These are phyloP conservation scores for Caiman crocodilus DNA, from an alignment of 2,797 vertebrate genomes.

Conservation along the genomic window DNA sequence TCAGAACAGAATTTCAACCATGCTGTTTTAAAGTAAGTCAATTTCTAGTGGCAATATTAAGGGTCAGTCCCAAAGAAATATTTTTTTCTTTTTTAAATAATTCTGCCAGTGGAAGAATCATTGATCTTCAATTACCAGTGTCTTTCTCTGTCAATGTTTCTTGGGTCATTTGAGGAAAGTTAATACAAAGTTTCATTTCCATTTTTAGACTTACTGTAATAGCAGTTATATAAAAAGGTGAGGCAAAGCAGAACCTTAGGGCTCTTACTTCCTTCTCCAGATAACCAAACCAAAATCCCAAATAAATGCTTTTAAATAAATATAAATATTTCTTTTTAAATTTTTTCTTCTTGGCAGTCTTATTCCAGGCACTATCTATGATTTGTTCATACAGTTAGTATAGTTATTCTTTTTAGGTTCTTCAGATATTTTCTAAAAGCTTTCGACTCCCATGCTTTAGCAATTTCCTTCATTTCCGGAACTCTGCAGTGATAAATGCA, in stretches of 20 bases:
- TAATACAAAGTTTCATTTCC: neutral
- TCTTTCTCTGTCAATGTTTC: neutral
- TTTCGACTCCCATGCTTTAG: neutral
- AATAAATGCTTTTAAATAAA: constrained; percentile 32
- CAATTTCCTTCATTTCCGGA: constrained; percentile 7
- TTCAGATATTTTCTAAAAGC: neutral
- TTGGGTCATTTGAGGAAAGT: constrained; percentile 27
- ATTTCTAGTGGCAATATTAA: neutral
- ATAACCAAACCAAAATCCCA: neutral
- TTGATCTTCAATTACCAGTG: neutral
- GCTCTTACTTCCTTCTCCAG: neutral
- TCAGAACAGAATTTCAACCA: neutral
- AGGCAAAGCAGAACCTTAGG: neutral
- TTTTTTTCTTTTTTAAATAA: constrained; percentile 22
- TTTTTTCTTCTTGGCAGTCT: neutral
- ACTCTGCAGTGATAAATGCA: neutral
- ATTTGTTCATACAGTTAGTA: neutral
- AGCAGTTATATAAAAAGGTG: constrained; percentile 19
- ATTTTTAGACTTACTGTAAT: constrained; percentile 28
- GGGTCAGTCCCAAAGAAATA: neutral
- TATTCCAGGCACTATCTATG: neutral
- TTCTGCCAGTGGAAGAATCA: neutral
- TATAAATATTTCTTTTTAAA: constrained; percentile 33
- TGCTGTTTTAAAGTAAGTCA: neutral
- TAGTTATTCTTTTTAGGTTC: neutral